phyloP scores from a whole-genome alignment of 2,888 invertebrate species.

The Melieria crassipennis region DNA sequence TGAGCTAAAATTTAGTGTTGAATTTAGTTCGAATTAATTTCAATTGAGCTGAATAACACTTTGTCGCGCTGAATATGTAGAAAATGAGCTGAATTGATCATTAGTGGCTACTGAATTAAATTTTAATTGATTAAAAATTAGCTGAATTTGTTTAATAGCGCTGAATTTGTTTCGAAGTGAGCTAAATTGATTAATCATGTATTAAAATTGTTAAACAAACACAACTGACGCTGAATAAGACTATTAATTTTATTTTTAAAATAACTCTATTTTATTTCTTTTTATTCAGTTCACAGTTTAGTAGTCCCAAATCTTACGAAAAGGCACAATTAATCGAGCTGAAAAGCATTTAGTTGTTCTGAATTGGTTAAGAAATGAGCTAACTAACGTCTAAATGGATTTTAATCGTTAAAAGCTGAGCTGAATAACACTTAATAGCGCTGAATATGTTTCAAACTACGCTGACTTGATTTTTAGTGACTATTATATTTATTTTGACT shows the following conservation, averaged over 20 bases:
- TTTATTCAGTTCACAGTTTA: too few species aligned
- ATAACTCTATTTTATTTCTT: not conserved
- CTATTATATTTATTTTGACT: too few species aligned
- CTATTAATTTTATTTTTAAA: not conserved
- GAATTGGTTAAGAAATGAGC: not conserved
- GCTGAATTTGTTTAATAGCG: constrained; percentile 4
- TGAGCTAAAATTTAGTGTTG: not conserved
- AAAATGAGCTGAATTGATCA: not conserved
- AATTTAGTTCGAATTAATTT: not conserved
- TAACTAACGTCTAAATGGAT: not conserved
- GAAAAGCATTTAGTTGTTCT: too few species aligned
- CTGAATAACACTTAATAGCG: not conserved
- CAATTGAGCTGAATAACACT: not conserved
- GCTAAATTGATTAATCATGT: not conserved
- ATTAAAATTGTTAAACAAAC: not conserved
- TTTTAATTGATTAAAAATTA: not conserved
- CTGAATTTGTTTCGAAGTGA: not conserved
- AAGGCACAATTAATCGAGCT: too few species aligned
- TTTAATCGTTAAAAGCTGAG: not conserved
- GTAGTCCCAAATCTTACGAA: too few species aligned
- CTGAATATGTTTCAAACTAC: not conserved
- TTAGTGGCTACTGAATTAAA: too few species aligned
- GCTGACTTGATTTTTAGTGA: not conserved
- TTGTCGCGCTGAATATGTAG: not conserved
- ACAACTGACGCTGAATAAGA: not conserved